Conservation (phyloP, 2,888 invertebrate species). For the Patella ulyssiponensis region DNA sequence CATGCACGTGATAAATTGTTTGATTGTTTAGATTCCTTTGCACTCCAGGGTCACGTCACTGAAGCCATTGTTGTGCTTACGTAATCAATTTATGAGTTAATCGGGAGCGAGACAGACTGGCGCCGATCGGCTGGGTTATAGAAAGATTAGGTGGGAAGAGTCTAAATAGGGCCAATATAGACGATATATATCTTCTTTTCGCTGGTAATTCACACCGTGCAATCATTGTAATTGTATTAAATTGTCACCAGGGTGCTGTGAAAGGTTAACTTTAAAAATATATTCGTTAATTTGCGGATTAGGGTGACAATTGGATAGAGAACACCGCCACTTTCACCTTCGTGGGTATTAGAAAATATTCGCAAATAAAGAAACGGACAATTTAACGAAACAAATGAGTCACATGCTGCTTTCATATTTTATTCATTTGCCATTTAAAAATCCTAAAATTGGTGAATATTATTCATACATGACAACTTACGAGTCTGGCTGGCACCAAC, state of each 20-base stretch:
- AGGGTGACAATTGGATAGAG: no score
- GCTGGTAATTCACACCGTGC: no score
- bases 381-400: no score
- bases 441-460: no score
- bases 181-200: background rate
- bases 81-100: conserved; percentile 4
- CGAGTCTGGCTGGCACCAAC: no score
- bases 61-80: conserved; percentile 7
- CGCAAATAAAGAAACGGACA: no score
- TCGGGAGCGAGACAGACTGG: conserved; percentile 1
- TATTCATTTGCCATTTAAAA: no score
- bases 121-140: background rate
- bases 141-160: background rate
- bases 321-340: no score
- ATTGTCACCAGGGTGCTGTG: background rate
- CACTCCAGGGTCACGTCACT: background rate
- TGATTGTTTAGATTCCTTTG: conserved; percentile 2
- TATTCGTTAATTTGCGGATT: no score
- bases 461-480: no score
- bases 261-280: conserved; percentile 6
- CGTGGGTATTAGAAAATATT: no score
- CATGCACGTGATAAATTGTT: background rate
- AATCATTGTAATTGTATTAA: background rate
- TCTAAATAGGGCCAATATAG: background rate
- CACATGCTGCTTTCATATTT: no score